Evolutionary conservation across 2,113 vertebrate genomes (phyloP), one percentile per base, ranked within the genome.

Genomic region (Ancistrus triradiatus): DNA sequence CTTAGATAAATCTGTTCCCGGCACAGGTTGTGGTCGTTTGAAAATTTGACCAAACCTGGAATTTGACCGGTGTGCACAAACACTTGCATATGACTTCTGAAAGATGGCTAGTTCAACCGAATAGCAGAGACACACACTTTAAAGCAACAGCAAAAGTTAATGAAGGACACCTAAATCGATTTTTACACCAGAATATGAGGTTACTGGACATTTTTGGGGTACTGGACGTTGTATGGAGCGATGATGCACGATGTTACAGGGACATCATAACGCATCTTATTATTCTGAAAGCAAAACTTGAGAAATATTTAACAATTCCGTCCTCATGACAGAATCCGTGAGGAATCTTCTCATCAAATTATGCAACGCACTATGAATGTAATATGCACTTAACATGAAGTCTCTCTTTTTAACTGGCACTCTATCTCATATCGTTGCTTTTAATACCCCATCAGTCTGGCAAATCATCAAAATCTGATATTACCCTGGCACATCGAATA

Each of bases 371-470:
- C 81, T 66, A 81, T 84, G 74, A 85, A 84, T 84, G 82, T 80
- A 78, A 73, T 78, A 81, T 80, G 79, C 78, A 81, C 78, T 85
- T 81, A 82, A 83, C 81, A 84, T 86, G 82, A 80, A 79, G 77
- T 73, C 79, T 78, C 78, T 77, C 84, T 60, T 88, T 84, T 79
- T 86, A 78, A 78, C 78, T 70, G 66, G 70, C 70, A 77, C 80
- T 47, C 78, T 59, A 68, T 76, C 78, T 80, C 81, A 81, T 87
- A 84, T 80, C 78, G 75, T 84, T 81, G 80, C 81, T 78, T 86
- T 85, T 84, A 84, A 85, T 85, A 81, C 81, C 81, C 80, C 75
- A 86, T 84, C 85, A 88, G 87, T 86, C 83, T 81, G 73, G 77
- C 76, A 81, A 84, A 87, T 86, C 73, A 83, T 83, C 84, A 83